phyloP scores from a whole-genome alignment of 2,888 invertebrate species.

The Bhutanitis thaidina region DNA sequence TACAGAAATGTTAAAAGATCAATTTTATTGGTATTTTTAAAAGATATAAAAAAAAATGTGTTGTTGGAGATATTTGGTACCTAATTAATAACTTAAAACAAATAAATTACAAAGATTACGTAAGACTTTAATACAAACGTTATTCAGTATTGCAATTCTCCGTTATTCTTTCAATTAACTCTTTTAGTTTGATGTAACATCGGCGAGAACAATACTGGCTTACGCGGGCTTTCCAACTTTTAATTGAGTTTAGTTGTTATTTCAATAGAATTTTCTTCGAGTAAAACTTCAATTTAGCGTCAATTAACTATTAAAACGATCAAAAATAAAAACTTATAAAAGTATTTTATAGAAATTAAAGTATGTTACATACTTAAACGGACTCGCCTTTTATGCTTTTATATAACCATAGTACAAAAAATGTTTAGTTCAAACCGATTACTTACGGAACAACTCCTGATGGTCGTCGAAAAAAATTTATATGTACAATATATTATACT shows the following conservation, averaged over 20 bases:
- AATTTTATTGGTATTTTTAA: no score
- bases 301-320: slow-evolving; percentile 16
- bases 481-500: no score
- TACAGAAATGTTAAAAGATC: no score
- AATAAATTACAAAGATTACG: no score
- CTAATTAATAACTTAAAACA: no score
- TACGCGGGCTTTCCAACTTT: slow-evolving; percentile 22
- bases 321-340: slow-evolving; percentile 1
- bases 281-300: slow-evolving; percentile 20
- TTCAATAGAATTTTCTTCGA: slow-evolving; percentile 22
- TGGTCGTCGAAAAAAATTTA: no score
- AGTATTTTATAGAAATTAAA: neutral
- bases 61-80: no score
- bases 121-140: neutral
- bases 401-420: no score
- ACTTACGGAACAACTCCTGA: no score
- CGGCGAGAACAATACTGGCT: slow-evolving; percentile 21
- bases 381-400: no score
- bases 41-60: no score
- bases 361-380: neutral
- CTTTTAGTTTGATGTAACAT: slow-evolving; percentile 22
- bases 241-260: slow-evolving; percentile 23
- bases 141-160: slow-evolving; percentile 11
- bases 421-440: no score
- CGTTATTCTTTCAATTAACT: slow-evolving; percentile 21